Conservation (phyloP, 2,797 vertebrate genomes). For the Cyclura pinguis region DNA sequence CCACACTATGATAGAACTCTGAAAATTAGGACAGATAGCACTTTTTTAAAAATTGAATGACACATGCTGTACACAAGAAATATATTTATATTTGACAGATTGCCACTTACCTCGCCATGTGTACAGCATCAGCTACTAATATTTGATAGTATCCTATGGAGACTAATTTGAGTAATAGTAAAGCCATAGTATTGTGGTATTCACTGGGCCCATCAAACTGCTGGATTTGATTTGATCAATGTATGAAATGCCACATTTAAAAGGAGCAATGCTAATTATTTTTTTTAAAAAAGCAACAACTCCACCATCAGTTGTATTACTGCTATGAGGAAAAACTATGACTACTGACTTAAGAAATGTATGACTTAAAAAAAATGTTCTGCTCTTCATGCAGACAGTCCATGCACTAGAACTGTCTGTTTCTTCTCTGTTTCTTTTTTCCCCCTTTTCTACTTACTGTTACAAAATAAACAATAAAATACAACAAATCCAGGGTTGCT, state of each 20-base stretch:
- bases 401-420: conserved; percentile 34
- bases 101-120: background rate
- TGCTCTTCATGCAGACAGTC: conserved; percentile 43
- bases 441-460: conserved; percentile 23
- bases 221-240: background rate
- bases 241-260: background rate
- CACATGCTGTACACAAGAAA: background rate
- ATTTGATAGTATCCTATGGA: background rate
- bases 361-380: background rate
- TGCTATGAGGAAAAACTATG: background rate
- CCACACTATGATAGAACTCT: background rate
- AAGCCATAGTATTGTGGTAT: background rate
- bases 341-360: conserved; percentile 20
- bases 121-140: background rate
- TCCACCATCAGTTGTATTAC: conserved; percentile 13
- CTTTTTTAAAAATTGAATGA: background rate
- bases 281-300: background rate
- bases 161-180: background rate
- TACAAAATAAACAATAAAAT: conserved; percentile 10
- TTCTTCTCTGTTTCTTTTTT: conserved; percentile 44
- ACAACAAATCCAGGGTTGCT: background rate
- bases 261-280: background rate
- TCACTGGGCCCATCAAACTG: background rate
- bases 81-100: background rate
- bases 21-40: background rate